These are phyloP conservation scores for Coryphaenoides rupestris DNA, from an alignment of 2,113 vertebrate genomes.

Conservation along the genomic window DNA sequence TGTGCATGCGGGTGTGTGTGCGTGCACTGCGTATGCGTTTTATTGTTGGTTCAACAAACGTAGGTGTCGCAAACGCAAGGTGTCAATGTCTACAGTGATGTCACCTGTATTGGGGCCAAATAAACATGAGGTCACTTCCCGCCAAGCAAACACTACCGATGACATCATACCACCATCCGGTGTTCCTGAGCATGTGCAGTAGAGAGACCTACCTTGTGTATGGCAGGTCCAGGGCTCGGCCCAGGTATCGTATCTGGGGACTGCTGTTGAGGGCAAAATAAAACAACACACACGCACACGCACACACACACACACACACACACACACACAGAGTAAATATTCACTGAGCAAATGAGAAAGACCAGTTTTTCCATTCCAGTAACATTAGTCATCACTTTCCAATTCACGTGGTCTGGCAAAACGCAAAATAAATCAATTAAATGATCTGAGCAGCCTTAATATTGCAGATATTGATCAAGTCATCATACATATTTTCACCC, in stretches of 20 bases:
- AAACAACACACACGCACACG: conserved; percentile 34
- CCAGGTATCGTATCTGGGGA: conserved; percentile 76
- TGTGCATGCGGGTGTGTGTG: background rate
- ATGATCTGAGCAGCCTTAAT: no score
- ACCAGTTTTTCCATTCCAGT: conserved; percentile 35
- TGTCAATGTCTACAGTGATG: conserved; percentile 33
- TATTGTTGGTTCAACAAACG: conserved; percentile 19
- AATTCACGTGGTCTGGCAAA: background rate
- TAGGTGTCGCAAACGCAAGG: conserved; percentile 25
- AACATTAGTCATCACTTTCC: conserved; percentile 28
- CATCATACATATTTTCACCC: no score
- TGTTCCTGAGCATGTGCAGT: conserved; percentile 5
- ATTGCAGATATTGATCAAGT: no score
- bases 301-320: conserved; percentile 17
- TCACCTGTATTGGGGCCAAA: conserved; percentile 51
- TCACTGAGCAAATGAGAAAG: conserved; percentile 13
- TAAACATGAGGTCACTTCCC: conserved; percentile 34
- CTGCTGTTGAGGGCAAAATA: conserved; percentile 65
- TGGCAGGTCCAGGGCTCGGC: conserved; percentile 61
- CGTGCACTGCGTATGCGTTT: background rate
- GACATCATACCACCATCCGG: conserved; percentile 49
- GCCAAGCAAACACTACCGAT: conserved; percentile 30
- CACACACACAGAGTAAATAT: background rate
- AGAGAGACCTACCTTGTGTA: conserved; percentile 62
- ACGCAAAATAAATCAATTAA: no score